Base-by-base conservation (phyloP, 2,113 vertebrate genomes). In the Pomatostomus ruficeps region DNA sequence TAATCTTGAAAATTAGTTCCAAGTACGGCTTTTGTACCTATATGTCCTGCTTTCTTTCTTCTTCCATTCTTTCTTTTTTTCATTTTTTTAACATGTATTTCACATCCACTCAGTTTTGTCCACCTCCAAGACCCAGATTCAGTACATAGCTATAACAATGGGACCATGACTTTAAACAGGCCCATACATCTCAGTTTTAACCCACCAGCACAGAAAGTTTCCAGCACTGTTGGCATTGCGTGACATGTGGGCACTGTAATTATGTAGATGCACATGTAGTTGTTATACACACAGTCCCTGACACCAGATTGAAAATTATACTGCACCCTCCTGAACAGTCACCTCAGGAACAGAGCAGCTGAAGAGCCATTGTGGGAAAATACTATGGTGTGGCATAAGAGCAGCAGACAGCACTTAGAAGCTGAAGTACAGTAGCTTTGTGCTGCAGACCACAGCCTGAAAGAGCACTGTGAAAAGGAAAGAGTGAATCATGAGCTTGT, bases 51-150 rank as follows among this genome's bases (percentile, higher is more conserved):
- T 48, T n/a, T 57, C 1, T 48, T 45, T 40, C 62, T 28, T 25
- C 8, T 28, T 43, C 6, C 23, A 2, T 18, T 14, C 3, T 16
- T 38, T 7, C 0, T 9, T 11, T 16, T 12, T 2, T 33, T 31
- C 36, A n/a, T 31, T 14, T 40, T 31, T 22, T 29, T 4, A 12
- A 26, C 38, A 49, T 16, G 6, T 14, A 19, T 58, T 88, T 70
- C 8, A 25, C 11, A 49, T 49, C 23, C 7, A 28, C 42, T 74
- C 49, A 83, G 4, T 14, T 78, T 92, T 57, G 17, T 40, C 25
- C 16, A 51, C 10, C 18, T 79, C 24, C 28, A 40, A 74, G 24
- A 23, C 6, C 3, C 11, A 62, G 26, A 51, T 2, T 78, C 19
- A 66, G 35, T 24, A 7, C 14, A 10, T 13, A 54, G 33, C 4